Evolutionary conservation across 1,140 invertebrate species (phyloP).

Genomic region (Leptoteleia sp.): DNA sequence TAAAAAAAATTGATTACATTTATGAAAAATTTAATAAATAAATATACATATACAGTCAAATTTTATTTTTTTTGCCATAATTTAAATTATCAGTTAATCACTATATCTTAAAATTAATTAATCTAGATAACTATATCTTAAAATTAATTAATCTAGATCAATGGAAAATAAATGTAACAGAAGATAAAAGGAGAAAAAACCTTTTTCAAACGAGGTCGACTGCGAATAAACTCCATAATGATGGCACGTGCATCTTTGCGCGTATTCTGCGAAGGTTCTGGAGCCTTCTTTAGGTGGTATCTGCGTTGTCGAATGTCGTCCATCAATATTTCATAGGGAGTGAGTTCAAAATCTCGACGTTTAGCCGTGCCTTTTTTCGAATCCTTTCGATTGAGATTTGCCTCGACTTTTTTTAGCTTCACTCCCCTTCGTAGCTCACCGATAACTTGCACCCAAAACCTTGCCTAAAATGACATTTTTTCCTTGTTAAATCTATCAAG

Average conservation of each 20-base stretch:
- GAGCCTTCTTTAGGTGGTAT: conserved; percentile 89
- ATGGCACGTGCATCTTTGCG: conserved; percentile 97
- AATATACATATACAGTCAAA: no score
- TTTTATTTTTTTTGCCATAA: no score
- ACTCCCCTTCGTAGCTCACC: conserved; percentile 91
- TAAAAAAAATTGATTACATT: no score
- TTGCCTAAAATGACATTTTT: conserved; percentile 84
- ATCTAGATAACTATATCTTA: no score
- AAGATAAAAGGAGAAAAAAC: no score
- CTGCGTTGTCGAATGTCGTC: conserved; percentile 95
- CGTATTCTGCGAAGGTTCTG: conserved; percentile 85
- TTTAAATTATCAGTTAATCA: no score
- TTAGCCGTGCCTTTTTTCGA: conserved; percentile 7
- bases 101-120: no score
- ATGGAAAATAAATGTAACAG: no score
- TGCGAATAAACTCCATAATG: conserved; percentile 97
- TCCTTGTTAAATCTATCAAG: no score
- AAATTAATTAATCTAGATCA: no score
- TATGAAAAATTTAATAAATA: no score
- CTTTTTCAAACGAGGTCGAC: conserved; percentile 95
- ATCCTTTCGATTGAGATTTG: conserved; percentile 80
- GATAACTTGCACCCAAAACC: conserved; percentile 98
- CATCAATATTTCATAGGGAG: conserved; percentile 98
- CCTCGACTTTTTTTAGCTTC: conserved; percentile 94
- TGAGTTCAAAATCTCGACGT: conserved; percentile 93